phyloP scores from a whole-genome alignment of 92 coral and sea anemone species.

The Siderastrea siderea region DNA sequence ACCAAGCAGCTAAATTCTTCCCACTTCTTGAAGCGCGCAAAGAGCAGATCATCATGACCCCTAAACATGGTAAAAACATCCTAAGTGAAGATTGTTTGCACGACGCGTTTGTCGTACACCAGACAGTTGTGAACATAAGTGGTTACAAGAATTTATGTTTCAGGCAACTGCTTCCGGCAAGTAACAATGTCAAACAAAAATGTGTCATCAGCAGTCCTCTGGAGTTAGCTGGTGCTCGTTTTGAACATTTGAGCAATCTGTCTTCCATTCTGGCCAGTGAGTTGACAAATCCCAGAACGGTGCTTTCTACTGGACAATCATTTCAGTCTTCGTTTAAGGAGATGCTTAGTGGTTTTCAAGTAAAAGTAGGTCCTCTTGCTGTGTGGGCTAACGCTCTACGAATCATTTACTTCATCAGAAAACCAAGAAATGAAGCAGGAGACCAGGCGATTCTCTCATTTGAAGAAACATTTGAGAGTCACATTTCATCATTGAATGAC shows the following conservation, averaged over 20 bases:
- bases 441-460: not conserved
- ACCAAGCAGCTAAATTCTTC: slow-evolving; percentile 36
- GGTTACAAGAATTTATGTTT: slow-evolving; percentile 39
- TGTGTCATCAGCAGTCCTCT: slow-evolving; percentile 41
- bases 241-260: slow-evolving; percentile 12
- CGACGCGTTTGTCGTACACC: slow-evolving; percentile 50
- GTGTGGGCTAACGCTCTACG: slow-evolving; percentile 28
- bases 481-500: not conserved
- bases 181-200: not conserved
- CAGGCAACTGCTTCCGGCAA: not conserved
- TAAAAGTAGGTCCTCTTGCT: not conserved
- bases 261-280: slow-evolving; percentile 21
- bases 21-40: not conserved
- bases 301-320: slow-evolving; percentile 30
- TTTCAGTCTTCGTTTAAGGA: not conserved
- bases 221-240: slow-evolving; percentile 36
- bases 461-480: slow-evolving; percentile 19
- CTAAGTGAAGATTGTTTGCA: slow-evolving; percentile 53
- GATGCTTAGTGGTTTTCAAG: slow-evolving; percentile 6
- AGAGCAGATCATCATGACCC: slow-evolving; percentile 25
- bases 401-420: slow-evolving; percentile 27
- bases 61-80: slow-evolving; percentile 40
- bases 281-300: not conserved
- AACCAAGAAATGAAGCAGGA: not conserved
- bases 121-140: slow-evolving; percentile 31